Percentiles rank a stretch among this genome's conserved stretches.
Conservation (phyloP, 2,113 vertebrate species). For the Apistogramma diplotaenia region DNA sequence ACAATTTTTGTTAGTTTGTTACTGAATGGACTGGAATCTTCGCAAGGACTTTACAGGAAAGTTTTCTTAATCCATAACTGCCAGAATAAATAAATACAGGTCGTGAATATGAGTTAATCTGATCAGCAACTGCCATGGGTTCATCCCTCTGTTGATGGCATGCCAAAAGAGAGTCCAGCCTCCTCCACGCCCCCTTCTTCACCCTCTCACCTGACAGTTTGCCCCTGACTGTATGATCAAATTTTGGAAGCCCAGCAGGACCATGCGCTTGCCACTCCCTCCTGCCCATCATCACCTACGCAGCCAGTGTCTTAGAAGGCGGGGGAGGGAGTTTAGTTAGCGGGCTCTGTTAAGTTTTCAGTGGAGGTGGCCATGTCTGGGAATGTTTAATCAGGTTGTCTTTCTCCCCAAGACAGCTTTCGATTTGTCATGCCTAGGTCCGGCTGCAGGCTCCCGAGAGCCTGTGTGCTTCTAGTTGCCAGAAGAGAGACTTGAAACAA, state of each 20-base stretch:
- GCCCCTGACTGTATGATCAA: slow-evolving; percentile 61
- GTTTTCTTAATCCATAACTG: neutral
- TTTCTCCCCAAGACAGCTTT: slow-evolving; percentile 75
- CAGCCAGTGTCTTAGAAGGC: slow-evolving; percentile 71
- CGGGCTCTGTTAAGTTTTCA: slow-evolving; percentile 62
- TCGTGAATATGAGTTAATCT: slow-evolving; percentile 1
- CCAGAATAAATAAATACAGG: neutral
- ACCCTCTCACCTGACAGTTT: slow-evolving; percentile 64
- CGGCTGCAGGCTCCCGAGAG: slow-evolving; percentile 76
- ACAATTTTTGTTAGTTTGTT: neutral
- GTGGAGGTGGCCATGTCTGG: slow-evolving; percentile 63
- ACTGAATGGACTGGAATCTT: slow-evolving; percentile 13
- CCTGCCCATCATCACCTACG: slow-evolving; percentile 69
- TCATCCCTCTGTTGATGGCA: slow-evolving; percentile 50
- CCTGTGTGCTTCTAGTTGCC: slow-evolving; percentile 76
- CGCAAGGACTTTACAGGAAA: neutral
- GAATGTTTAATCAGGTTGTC: slow-evolving; percentile 73
- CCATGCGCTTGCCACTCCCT: slow-evolving; percentile 52
- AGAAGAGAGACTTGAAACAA: slow-evolving; percentile 77
- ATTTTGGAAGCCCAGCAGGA: slow-evolving; percentile 74
- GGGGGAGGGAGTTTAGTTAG: slow-evolving; percentile 76
- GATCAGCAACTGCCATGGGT: slow-evolving; percentile 29
- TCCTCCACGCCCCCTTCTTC: slow-evolving; percentile 59
- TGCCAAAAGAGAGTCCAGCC: slow-evolving; percentile 53
- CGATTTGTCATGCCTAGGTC: slow-evolving; percentile 78